Conservation (phyloP, 2,888 invertebrate genomes). For the Archips crataeganus region DNA sequence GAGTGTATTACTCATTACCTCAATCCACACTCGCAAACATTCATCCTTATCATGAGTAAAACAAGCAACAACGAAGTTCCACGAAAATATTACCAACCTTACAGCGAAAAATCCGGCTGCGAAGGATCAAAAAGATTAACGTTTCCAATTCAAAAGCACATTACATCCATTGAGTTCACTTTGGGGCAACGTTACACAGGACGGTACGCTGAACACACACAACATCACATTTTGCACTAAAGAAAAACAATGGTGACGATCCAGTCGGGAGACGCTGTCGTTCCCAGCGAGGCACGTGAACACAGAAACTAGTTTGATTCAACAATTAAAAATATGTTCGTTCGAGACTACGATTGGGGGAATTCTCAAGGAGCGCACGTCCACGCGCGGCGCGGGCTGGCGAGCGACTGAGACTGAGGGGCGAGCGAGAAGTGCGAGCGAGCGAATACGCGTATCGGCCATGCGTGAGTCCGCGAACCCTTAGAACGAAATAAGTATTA, state of each 20-base stretch:
- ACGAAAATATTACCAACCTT: conserved; percentile 59
- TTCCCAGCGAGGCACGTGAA: conserved; percentile 59
- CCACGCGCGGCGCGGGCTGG: conserved; percentile 61
- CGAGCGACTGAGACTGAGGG: conserved; percentile 79
- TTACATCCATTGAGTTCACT: conserved; percentile 80
- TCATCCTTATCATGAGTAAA: conserved; percentile 41
- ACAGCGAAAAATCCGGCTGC: conserved; percentile 58
- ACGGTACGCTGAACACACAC: conserved; percentile 77
- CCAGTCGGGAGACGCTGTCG: conserved; percentile 60
- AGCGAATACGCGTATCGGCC: conserved; percentile 72
- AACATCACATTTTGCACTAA: conserved; percentile 84
- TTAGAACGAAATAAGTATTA: conserved; percentile 62
- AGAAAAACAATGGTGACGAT: conserved; percentile 71
- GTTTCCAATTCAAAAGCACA: conserved; percentile 79
- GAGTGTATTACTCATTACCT: conserved; percentile 48
- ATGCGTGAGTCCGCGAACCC: conserved; percentile 48
- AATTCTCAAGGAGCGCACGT: conserved; percentile 52
- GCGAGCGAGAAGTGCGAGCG: conserved; percentile 66
- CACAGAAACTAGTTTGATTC: conserved; percentile 66
- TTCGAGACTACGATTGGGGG: conserved; percentile 69
- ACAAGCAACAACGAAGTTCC: conserved; percentile 42
- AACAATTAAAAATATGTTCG: conserved; percentile 63
- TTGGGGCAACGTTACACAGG: conserved; percentile 77
- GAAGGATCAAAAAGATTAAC: conserved; percentile 58
- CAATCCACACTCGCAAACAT: conserved; percentile 32